phyloP scores from a whole-genome alignment of 2,888 invertebrate species.

The Mesorhabditis spiculigera region DNA sequence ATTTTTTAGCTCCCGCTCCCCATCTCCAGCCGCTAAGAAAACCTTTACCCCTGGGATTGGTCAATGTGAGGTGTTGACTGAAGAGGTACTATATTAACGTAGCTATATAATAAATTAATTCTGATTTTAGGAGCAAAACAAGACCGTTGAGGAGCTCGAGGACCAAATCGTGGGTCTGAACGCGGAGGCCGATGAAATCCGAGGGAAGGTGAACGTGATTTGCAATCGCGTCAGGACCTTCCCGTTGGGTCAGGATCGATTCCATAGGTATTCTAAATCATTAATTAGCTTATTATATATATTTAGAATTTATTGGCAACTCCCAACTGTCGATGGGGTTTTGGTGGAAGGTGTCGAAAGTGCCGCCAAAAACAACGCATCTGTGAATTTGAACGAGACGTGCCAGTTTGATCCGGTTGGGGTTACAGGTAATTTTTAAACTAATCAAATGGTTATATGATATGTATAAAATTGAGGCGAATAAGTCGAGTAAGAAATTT shows the following conservation, averaged over 20 bases:
- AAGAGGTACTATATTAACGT: too few relatives aligned
- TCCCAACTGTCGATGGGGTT: constrained; percentile 79
- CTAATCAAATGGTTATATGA: too few relatives aligned
- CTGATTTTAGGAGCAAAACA: constrained; percentile 74
- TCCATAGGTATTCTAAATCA: constrained; percentile 10
- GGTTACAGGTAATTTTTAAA: constrained; percentile 11
- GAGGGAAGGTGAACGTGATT: constrained; percentile 27
- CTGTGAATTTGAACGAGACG: constrained; percentile 30
- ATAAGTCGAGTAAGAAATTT: too few relatives aligned
- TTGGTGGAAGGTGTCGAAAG: constrained; percentile 89
- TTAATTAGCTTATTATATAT: background rate
- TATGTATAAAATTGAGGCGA: too few relatives aligned
- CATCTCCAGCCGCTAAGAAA: constrained; percentile 11
- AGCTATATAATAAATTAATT: too few relatives aligned
- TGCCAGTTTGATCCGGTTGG: constrained; percentile 28
- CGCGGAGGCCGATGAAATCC: constrained; percentile 23
- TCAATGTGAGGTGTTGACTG: constrained; percentile 39
- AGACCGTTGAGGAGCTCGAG: constrained; percentile 79
- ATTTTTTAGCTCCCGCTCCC: constrained; percentile 8
- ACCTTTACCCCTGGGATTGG: constrained; percentile 41
- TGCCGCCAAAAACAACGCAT: constrained; percentile 49
- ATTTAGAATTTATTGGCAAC: constrained; percentile 76
- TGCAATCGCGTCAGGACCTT: constrained; percentile 71
- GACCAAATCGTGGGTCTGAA: constrained; percentile 79
- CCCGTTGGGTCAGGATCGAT: constrained; percentile 80